Percentiles rank a stretch among this genome's conserved stretches.
phyloP scores from a whole-genome alignment of 2,888 invertebrate genomes.

The Germaria angustata region DNA sequence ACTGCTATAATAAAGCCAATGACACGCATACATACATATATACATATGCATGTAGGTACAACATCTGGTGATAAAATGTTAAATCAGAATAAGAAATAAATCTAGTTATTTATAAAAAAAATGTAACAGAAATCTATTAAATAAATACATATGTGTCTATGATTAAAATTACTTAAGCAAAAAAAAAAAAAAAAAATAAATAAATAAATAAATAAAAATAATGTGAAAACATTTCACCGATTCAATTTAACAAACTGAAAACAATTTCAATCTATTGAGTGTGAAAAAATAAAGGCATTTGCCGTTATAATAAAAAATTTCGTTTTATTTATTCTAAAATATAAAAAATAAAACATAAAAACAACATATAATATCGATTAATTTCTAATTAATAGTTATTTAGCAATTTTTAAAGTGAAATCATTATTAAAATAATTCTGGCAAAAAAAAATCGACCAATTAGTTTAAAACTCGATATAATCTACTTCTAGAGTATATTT shows the following conservation, averaged over 20 bases:
- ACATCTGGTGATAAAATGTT: constrained; percentile 38
- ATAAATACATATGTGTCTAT: constrained; percentile 64
- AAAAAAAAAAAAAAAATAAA: too few species aligned
- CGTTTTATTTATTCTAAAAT: constrained; percentile 17
- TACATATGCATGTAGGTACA: not conserved
- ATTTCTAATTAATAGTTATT: too few species aligned
- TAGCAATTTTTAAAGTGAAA: too few species aligned
- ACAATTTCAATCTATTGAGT: constrained; percentile 69
- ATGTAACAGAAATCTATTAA: constrained; percentile 31
- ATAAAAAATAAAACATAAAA: too few species aligned
- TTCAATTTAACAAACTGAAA: constrained; percentile 62
- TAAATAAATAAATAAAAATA: too few species aligned
- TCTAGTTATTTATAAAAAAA: constrained; percentile 35
- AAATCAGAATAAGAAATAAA: constrained; percentile 30
- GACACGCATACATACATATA: not conserved
- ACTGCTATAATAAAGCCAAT: constrained; percentile 6
- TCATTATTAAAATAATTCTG: too few species aligned
- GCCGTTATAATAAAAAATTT: constrained; percentile 50
- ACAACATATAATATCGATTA: too few species aligned
- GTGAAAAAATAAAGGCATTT: constrained; percentile 70
- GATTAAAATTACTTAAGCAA: constrained; percentile 53
- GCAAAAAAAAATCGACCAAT: too few species aligned
- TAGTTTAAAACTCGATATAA: too few species aligned
- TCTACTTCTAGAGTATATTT: too few species aligned
- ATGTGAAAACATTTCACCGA: constrained; percentile 46